These are phyloP conservation scores for Zeugodacus cucurbitae DNA, from an alignment of 1,140 invertebrate genomes.

Conservation along the genomic window DNA sequence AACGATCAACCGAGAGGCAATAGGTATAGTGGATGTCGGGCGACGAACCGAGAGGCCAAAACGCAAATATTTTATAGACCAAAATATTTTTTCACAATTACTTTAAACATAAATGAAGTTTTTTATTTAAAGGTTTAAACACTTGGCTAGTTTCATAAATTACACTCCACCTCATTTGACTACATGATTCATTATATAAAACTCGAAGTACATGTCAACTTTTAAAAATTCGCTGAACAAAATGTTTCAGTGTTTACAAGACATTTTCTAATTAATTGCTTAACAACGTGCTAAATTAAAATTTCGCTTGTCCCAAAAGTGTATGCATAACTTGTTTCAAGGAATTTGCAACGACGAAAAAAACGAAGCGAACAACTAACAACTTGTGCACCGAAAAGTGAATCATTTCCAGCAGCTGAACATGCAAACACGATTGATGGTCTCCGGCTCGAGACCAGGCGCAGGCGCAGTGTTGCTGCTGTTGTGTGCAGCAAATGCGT, in stretches of 20 bases:
- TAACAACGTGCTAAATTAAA: background rate
- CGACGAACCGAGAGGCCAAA: too few species aligned
- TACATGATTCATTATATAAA: background rate
- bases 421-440: constrained; percentile 18
- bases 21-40: too few species aligned
- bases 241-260: constrained; percentile 12
- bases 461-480: background rate
- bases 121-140: too few species aligned
- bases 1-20: too few species aligned
- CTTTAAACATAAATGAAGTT: too few species aligned
- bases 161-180: too few species aligned
- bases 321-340: constrained; percentile 8
- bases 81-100: too few species aligned
- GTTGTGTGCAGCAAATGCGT: background rate
- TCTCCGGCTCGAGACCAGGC: background rate
- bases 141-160: too few species aligned
- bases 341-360: background rate
- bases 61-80: too few species aligned
- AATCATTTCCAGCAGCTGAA: constrained; percentile 8
- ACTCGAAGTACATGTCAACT: background rate
- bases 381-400: background rate
- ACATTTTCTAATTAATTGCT: constrained; percentile 26
- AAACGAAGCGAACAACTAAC: background rate
- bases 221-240: background rate
- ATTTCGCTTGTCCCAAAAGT: background rate